Conservation (phyloP, 2,888 invertebrate species). For the Hypolimnas misippus region DNA sequence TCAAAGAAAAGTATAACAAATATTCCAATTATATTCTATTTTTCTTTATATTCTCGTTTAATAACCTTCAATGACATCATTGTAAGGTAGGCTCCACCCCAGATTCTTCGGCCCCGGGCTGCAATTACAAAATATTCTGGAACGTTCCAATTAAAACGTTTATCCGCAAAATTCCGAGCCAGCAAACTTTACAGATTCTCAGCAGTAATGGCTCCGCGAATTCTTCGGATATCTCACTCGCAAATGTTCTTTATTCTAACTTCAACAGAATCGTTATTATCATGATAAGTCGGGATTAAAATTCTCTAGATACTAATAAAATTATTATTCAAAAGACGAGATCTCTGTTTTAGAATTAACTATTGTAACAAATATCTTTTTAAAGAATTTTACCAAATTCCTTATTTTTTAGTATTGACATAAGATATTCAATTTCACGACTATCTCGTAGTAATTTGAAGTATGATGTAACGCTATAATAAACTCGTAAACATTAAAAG, state of each 20-base stretch:
- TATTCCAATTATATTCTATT: not conserved
- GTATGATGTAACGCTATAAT: not conserved
- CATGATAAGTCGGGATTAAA: not conserved
- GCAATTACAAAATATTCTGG: constrained; percentile 80
- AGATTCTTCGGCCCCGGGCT: constrained; percentile 51
- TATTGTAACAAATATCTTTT: no score
- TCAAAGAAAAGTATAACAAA: not conserved
- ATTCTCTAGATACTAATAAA: no score
- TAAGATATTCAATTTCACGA: no score
- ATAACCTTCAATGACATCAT: constrained; percentile 33
- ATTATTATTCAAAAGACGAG: not conserved
- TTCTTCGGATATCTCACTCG: constrained; percentile 69
- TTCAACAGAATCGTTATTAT: constrained; percentile 37
- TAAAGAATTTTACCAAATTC: no score
- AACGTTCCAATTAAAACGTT: constrained; percentile 81
- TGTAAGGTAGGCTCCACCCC: constrained; percentile 30
- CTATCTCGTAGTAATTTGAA: no score
- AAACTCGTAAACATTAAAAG: not conserved
- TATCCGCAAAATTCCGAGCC: constrained; percentile 79
- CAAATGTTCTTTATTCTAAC: constrained; percentile 58
- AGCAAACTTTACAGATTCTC: constrained; percentile 71
- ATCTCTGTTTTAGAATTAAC: not conserved
- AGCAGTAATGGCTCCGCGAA: constrained; percentile 50
- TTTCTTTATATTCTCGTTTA: not conserved
- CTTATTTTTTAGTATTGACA: no score